Evolutionary conservation across 2,113 vertebrate genomes (phyloP).

Genomic region (Actinemys pallida): DNA sequence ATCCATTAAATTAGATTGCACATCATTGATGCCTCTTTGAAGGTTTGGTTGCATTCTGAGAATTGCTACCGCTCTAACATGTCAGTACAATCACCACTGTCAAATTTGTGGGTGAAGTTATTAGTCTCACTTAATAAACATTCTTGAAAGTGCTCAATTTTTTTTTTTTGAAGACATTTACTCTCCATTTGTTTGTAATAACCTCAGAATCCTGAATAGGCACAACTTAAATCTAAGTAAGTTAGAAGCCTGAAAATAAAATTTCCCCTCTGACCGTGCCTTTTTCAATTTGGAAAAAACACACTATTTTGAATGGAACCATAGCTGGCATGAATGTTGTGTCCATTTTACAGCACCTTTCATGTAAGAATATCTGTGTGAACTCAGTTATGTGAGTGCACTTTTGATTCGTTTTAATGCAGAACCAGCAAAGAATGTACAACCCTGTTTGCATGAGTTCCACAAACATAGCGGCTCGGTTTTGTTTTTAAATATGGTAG

Average conservation of each 20-base stretch:
- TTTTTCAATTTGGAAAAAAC: neutral
- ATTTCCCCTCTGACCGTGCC: neutral
- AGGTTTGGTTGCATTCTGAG: neutral
- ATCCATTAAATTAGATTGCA: neutral
- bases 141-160: constrained; percentile 18
- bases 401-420: neutral
- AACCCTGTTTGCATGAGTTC: neutral
- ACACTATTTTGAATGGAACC: neutral
- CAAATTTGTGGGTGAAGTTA: constrained; percentile 23
- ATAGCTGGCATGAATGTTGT: neutral
- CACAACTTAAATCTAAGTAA: neutral
- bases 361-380: neutral
- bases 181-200: neutral
- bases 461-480: neutral
- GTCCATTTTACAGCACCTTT: neutral
- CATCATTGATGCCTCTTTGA: neutral
- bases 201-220: fast-evolving
- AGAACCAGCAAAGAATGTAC: neutral
- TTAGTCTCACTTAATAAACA: constrained; percentile 32
- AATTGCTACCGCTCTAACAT: constrained; percentile 21
- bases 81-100: constrained; percentile 31
- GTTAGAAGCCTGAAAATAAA: neutral
- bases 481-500: neutral
- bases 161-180: neutral
- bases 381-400: neutral